These are phyloP conservation scores for Pseudomyrmex cubaensis DNA, from an alignment of 1,140 invertebrate genomes.

Conservation along the genomic window DNA sequence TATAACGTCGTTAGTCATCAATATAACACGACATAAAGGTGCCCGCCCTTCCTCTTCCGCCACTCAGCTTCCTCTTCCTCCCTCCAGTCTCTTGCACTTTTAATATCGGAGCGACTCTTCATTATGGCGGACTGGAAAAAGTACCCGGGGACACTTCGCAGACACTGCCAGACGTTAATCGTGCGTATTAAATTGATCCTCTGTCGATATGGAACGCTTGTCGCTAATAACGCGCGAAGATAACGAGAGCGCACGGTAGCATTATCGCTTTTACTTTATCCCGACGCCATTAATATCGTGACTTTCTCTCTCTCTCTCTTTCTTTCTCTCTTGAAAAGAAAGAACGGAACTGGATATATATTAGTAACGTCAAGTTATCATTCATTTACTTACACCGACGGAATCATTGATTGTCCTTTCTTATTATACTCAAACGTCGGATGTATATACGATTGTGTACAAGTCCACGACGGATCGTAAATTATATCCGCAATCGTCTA, in stretches of 20 bases:
- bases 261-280: conserved; percentile 43
- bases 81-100: conserved; percentile 28
- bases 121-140: conserved; percentile 66
- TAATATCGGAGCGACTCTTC: conserved; percentile 65
- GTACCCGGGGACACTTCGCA: conserved; percentile 58
- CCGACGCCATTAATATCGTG: conserved; percentile 39
- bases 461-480: neutral
- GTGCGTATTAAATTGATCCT: conserved; percentile 61
- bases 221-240: conserved; percentile 52
- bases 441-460: conserved; percentile 13
- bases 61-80: conserved; percentile 6
- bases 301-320: too few species aligned
- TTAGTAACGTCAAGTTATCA: conserved; percentile 5
- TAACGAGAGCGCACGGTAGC: conserved; percentile 24
- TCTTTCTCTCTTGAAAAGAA: too few species aligned
- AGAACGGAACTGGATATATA: neutral
- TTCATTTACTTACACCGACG: neutral
- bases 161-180: conserved; percentile 62
- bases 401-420: neutral
- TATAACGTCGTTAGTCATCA: conserved; percentile 62
- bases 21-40: conserved; percentile 58
- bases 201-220: conserved; percentile 41
- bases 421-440: neutral
- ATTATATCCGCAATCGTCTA: conserved; percentile 27
- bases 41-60: neutral